A percentile compares a stretch with the other conserved stretches of the same genome.
Evolutionary conservation across 2,888 invertebrate genomes (phyloP).

Genomic region (Tuta absoluta): DNA sequence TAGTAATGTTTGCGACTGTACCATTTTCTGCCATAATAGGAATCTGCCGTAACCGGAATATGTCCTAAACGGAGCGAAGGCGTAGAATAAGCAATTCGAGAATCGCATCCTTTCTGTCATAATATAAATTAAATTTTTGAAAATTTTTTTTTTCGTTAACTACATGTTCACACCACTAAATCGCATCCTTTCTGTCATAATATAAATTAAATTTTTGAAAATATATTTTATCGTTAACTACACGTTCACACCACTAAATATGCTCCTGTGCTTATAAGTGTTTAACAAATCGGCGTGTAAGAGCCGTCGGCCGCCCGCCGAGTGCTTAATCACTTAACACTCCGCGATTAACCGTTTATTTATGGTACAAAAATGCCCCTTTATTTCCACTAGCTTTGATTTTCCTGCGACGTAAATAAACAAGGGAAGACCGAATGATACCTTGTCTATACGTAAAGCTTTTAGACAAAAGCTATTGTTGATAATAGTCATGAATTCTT

Average conservation of each 20-base stretch:
- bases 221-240: conserved; percentile 34
- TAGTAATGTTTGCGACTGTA: no score
- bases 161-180: not conserved
- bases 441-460: not conserved
- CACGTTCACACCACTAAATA: conserved; percentile 38
- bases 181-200: not conserved
- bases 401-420: not conserved
- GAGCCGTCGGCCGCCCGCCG: conserved; percentile 70
- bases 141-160: not conserved
- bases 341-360: conserved; percentile 72
- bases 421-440: not conserved
- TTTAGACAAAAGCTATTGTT: not conserved
- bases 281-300: conserved; percentile 76
- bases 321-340: conserved; percentile 80
- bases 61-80: no score
- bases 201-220: no score
- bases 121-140: not conserved
- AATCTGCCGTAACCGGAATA: no score
- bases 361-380: conserved; percentile 59
- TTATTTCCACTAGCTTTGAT: conserved; percentile 20
- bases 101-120: not conserved
- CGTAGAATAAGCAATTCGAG: no score
- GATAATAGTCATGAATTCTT: not conserved
- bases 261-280: conserved; percentile 55
- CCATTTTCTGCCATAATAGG: no score